These are phyloP conservation scores for Tachina grossa DNA, from an alignment of 2,888 invertebrate genomes.

Conservation along the genomic window DNA sequence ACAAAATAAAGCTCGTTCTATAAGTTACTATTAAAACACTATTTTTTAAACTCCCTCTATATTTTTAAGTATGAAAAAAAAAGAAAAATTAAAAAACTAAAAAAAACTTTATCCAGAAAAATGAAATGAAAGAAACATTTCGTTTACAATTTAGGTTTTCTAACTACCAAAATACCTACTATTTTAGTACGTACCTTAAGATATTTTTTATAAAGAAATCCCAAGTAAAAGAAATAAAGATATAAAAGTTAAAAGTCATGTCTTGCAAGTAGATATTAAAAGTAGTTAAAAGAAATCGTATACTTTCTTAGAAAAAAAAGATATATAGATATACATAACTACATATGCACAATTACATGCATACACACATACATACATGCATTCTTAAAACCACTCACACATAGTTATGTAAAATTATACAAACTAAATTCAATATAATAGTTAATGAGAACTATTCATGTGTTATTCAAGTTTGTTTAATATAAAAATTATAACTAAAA, in stretches of 20 bases:
- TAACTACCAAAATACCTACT: constrained; percentile 78
- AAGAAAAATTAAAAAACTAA: neutral
- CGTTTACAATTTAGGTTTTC: constrained; percentile 72
- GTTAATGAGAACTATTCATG: too few species aligned
- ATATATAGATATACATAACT: neutral
- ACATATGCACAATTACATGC: constrained; percentile 6
- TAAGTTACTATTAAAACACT: constrained; percentile 48
- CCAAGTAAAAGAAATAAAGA: constrained; percentile 39
- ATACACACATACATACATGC: neutral
- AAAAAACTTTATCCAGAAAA: constrained; percentile 27
- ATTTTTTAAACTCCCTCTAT: constrained; percentile 46
- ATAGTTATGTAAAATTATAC: neutral
- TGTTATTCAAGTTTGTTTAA: too few species aligned
- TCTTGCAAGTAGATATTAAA: constrained; percentile 56
- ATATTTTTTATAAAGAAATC: constrained; percentile 73
- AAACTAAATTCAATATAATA: neutral
- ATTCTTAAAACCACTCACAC: neutral
- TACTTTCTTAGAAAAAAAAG: constrained; percentile 10
- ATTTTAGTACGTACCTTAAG: constrained; percentile 80
- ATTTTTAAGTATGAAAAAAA: neutral
- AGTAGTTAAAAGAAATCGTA: constrained; percentile 35
- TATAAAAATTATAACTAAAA: too few species aligned
- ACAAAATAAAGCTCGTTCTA: neutral
- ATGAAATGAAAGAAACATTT: constrained; percentile 61
- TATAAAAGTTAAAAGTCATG: constrained; percentile 30